A percentile compares a stretch with the other conserved stretches of the same genome.
Conservation (phyloP, 2,888 invertebrate genomes). For the Patella depressa region DNA sequence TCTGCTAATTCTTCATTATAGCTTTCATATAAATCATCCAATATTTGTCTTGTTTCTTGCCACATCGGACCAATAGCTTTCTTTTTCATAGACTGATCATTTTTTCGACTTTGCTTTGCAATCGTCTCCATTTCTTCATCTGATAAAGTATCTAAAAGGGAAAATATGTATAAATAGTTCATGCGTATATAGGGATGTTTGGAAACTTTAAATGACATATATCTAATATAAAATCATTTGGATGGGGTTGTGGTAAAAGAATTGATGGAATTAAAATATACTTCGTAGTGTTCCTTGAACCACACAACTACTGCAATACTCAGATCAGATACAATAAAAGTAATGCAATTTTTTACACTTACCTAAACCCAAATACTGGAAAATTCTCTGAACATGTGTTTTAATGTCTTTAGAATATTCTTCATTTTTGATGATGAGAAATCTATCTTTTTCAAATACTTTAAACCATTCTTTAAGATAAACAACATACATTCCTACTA, state of each 20-base stretch:
- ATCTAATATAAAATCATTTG: no score
- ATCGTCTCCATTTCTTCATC: constrained; percentile 23
- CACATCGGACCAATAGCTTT: constrained; percentile 36
- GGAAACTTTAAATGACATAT: no score
- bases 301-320: neutral
- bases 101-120: neutral
- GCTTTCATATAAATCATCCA: constrained; percentile 33
- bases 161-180: no score
- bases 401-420: constrained; percentile 41
- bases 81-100: constrained; percentile 25
- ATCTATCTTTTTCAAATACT: constrained; percentile 44
- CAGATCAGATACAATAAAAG: neutral
- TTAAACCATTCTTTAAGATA: constrained; percentile 45
- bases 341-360: constrained; percentile 23
- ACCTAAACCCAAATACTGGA: constrained; percentile 46
- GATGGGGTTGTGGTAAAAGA: no score
- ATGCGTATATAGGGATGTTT: no score
- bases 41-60: constrained; percentile 31
- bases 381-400: constrained; percentile 31
- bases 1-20: constrained; percentile 33
- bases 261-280: neutral
- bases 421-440: constrained; percentile 45
- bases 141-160: constrained; percentile 15
- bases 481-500: constrained; percentile 45
- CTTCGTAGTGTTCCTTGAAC: neutral